phyloP scores from a whole-genome alignment of 2,797 vertebrate genomes.

The Propithecus perrieri region DNA sequence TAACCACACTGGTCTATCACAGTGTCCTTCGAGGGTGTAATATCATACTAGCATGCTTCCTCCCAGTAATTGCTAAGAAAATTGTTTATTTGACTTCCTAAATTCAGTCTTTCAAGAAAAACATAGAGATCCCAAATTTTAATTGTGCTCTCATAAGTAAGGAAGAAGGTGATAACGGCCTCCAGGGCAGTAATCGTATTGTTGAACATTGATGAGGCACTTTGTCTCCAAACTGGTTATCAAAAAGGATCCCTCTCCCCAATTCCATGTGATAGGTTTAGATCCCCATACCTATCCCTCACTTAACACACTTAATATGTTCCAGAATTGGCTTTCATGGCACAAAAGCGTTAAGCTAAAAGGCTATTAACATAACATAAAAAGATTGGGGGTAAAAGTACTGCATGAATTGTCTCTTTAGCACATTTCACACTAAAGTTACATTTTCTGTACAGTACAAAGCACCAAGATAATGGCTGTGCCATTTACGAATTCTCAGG shows the following conservation, averaged over 20 bases:
- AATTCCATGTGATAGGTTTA: neutral
- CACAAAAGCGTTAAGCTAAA: constrained; percentile 49
- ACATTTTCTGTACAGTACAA: neutral
- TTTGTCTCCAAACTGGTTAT: constrained; percentile 26
- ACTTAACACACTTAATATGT: neutral
- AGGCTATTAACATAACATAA: constrained; percentile 43
- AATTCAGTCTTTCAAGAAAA: neutral
- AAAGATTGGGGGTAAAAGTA: constrained; percentile 19
- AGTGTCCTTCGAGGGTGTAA: neutral
- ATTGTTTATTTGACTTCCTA: neutral
- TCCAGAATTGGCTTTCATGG: constrained; percentile 52
- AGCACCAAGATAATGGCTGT: neutral
- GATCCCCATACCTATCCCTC: neutral
- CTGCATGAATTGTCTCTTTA: neutral
- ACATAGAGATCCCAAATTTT: neutral
- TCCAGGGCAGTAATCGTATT: neutral
- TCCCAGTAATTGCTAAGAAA: neutral
- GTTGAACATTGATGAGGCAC: neutral
- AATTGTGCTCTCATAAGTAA: neutral
- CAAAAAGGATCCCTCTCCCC: neutral
- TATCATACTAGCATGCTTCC: neutral
- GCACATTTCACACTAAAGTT: neutral
- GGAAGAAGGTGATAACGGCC: neutral
- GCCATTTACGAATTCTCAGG: neutral
- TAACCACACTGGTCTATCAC: neutral